Percentiles rank a stretch among this genome's conserved stretches.
Conservation (phyloP, 2,888 invertebrate species). For the Drosophila buzzatii region DNA sequence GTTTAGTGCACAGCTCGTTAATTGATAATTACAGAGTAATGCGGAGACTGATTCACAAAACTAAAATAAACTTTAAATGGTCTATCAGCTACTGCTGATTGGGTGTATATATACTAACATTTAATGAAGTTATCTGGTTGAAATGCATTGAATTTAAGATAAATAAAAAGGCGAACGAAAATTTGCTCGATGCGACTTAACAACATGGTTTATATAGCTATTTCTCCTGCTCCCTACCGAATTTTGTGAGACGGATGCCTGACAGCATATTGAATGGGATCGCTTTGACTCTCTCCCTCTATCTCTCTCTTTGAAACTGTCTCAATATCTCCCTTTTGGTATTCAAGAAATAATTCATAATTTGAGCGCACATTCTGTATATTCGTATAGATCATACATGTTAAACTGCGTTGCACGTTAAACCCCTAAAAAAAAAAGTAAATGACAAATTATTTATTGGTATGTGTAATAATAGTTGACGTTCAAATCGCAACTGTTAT, state of each 20-base stretch:
- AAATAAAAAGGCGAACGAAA: background rate
- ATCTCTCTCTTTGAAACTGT: background rate
- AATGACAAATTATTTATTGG: background rate
- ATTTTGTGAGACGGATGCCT: background rate
- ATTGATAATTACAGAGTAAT: background rate
- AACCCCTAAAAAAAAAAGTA: background rate
- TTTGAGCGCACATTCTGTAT: slow-evolving; percentile 13
- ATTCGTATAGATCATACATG: slow-evolving; percentile 1
- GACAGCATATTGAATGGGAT: background rate
- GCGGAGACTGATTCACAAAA: background rate
- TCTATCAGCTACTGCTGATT: background rate
- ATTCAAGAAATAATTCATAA: background rate
- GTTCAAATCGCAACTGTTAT: background rate
- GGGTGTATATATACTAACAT: background rate
- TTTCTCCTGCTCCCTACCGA: background rate
- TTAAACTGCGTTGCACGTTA: background rate
- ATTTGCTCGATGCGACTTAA: background rate
- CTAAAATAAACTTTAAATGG: background rate
- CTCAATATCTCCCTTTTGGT: background rate
- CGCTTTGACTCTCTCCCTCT: background rate
- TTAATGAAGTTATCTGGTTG: background rate
- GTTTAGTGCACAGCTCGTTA: background rate
- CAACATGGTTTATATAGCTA: background rate
- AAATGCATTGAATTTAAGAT: slow-evolving; percentile 2
- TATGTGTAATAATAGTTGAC: slow-evolving; percentile 2